Evolutionary conservation across 2,888 invertebrate species (phyloP), one percentile per base, ranked within the genome.

Genomic region (Glyphotaelius pellucidus): DNA sequence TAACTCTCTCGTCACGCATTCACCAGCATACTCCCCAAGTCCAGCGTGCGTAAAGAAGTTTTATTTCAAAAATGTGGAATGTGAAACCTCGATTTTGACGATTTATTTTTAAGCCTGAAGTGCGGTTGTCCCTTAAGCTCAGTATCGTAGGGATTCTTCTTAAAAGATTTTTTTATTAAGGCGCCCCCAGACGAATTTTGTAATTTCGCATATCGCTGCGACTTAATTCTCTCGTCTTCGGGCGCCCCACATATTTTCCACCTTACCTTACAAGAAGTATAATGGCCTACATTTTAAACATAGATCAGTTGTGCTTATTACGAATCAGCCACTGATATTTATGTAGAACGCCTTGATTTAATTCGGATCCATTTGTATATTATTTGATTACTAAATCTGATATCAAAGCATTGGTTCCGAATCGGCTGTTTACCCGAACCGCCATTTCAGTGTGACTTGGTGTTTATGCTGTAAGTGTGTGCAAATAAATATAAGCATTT

Each of bases 341-440:
- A 42, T 42, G 12, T 42, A n/a, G 67, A 67, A n/a, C 25, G 67
- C 67, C 67, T 25, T 67, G 25, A 67, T 67, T 67, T n/a, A 67
- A 67, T n/a, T 67, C 25, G 25, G 9, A 67, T 67, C 0, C 9
- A n/a, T 67, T 67, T 67, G 67, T 67, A 67, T 67, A 67, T 67
- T 32, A 83, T 38, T 83, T 5, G 35, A 83, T 83, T 32, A 83
- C 35, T 32, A 32, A 83, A 83, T 83, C 83, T 38, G 83, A 83
- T 83, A 83, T 83, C 83, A 83, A 83, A 83, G 83, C 83, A 25
- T 14, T 35, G 2, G 19, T 32, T 32, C 32, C 15, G 32, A 83
- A 12, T 83, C 2, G 19, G 81, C 81, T 83, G 83, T 83, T 83
- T 83, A 31, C 35, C 3, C 25, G 35, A 83, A 4, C 12, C 35